Evolutionary conservation across 2,113 vertebrate genomes (phyloP), one percentile per base, ranked within the genome.

Genomic region (Ceyx melanurus): DNA sequence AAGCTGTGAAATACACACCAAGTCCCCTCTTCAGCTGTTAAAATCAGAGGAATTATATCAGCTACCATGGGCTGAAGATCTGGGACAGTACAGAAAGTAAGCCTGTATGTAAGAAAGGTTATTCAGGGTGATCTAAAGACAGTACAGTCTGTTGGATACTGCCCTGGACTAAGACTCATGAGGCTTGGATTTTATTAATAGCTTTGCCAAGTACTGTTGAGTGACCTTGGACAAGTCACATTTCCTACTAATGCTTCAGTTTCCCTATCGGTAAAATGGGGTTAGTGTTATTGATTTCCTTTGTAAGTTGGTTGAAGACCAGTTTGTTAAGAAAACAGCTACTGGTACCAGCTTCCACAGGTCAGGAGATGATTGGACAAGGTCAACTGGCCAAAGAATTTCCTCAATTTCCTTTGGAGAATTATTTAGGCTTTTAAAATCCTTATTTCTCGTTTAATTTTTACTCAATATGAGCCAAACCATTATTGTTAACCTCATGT

Each of bases 151-250:
- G 92, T 90, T 92, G 76, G 86, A 95, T 93, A 92, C 65, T 86
- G 80, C 90, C 57, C 77, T 60, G 76, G 76, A 88, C 80, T 70
- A 75, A 77, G 73, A 86, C 90, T 90, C 95, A 31, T 51, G 93
- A 95, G 93, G 94, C 88, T 82, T 83, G 7, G 9, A 31, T 88
- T 95, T 90, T 96, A 94, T 95, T 95, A 93, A 91, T 95, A 96
- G 92, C 88, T 88, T 93, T 93, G 73, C 88, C 92, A 92, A 72
- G 86, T 91, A 75, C 82, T 72, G 45, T 86, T 94, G 33, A 62
- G 68, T 96, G 94, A 95, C 93, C 93, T 96, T 96, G 93, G 76
- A 56, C 75, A 90, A 95, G 88, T 81, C 65, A 92, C 53, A 72
- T 88, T 91, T 93, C 82, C 82, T 93, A 53, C 64, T 74, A 90